Evolutionary conservation across 2,888 invertebrate species (phyloP).

Genomic region (Rugalucina vietnamica): DNA sequence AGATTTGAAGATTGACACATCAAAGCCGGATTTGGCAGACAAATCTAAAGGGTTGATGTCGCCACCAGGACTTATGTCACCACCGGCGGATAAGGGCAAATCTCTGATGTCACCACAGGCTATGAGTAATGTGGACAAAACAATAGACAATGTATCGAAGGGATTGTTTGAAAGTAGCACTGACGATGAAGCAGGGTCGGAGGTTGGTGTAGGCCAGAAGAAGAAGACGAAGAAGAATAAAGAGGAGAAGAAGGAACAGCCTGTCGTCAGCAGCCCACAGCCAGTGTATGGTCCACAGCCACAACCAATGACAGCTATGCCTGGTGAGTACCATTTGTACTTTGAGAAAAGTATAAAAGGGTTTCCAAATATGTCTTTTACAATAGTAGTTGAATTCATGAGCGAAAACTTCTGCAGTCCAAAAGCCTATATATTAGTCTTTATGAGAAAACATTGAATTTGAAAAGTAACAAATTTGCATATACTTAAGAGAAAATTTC

Average conservation of each 20-base stretch:
- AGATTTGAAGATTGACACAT: not conserved
- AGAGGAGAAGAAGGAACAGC: slow-evolving; percentile 17
- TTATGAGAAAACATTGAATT: too few species aligned
- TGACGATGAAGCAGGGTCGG: slow-evolving; percentile 44
- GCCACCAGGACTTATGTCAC: not conserved
- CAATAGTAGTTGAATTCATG: too few species aligned
- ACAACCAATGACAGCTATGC: too few species aligned
- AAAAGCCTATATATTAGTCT: too few species aligned
- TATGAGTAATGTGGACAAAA: slow-evolving; percentile 90
- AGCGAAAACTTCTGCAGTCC: too few species aligned
- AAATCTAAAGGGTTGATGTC: not conserved
- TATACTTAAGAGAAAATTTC: too few species aligned
- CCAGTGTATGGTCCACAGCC: too few species aligned
- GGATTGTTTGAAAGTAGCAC: slow-evolving; percentile 84
- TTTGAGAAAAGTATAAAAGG: too few species aligned
- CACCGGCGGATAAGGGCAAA: slow-evolving; percentile 3
- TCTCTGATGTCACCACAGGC: slow-evolving; percentile 30
- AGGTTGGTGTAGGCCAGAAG: slow-evolving; percentile 38
- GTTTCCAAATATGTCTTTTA: too few species aligned
- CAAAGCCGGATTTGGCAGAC: not conserved
- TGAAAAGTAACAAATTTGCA: too few species aligned
- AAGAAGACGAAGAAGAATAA: slow-evolving; percentile 44
- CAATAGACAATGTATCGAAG: slow-evolving; percentile 95
- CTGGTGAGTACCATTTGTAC: too few species aligned
- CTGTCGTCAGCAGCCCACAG: not conserved